Conservation (phyloP, 2,888 invertebrate species). For the Polyommatus iphigenia region DNA sequence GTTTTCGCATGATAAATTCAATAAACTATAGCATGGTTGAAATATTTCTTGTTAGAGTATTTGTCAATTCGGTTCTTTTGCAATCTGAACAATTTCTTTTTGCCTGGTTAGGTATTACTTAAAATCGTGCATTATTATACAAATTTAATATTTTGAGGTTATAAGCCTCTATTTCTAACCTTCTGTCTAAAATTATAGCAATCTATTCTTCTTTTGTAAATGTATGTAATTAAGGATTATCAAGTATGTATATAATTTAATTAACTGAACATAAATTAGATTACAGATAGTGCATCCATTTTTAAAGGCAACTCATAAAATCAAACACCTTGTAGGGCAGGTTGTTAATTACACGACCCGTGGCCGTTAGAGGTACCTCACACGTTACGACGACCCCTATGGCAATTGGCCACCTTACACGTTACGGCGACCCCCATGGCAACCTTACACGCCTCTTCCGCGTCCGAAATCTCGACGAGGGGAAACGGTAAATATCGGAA, state of each 20-base stretch:
- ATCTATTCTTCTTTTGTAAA: too few relatives aligned
- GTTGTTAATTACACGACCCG: conserved; percentile 73
- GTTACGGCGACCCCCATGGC: conserved; percentile 59
- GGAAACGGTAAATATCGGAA: conserved; percentile 78
- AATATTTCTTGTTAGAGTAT: conserved; percentile 54
- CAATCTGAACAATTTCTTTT: not conserved
- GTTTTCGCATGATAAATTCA: conserved; percentile 78
- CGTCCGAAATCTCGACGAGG: conserved; percentile 72
- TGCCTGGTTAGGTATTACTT: too few relatives aligned
- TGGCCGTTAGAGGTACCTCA: conserved; percentile 60
- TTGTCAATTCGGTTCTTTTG: conserved; percentile 35
- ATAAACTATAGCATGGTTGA: conserved; percentile 66
- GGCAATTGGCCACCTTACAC: conserved; percentile 65
- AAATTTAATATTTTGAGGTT: too few relatives aligned
- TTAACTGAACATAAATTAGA: not conserved
- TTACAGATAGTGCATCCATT: not conserved
- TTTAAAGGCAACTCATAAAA: conserved; percentile 44
- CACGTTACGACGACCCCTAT: conserved; percentile 55
- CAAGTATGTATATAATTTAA: not conserved
- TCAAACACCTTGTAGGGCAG: conserved; percentile 50
- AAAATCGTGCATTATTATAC: not conserved
- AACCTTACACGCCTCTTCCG: conserved; percentile 71
- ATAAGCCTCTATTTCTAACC: not conserved
- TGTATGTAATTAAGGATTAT: too few relatives aligned
- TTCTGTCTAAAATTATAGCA: not conserved